Evolutionary conservation across 2,113 vertebrate species (phyloP), one percentile per base, ranked within the genome.

Genomic region (Embiotoca jacksoni): DNA sequence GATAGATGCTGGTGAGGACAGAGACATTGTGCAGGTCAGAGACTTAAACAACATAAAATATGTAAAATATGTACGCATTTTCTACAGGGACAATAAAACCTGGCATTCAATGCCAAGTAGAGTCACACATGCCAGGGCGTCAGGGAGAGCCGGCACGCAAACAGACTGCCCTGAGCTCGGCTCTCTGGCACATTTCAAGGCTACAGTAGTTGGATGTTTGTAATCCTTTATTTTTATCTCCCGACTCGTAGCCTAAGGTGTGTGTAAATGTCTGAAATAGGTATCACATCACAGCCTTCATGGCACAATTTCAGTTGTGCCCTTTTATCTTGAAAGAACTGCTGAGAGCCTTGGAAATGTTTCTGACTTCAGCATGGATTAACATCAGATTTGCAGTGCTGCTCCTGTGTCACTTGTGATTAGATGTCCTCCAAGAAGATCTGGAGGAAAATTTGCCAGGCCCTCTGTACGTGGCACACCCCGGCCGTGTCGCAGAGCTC

Each of bases 321-420:
- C 57, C 57, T 78, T 84, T 82, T 86, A 66, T 75, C 84, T 76
- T 44, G 83, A 53, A 66, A 81, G 81, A 87, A 83, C 2, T 5
- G 63, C 83, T 80, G 84, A 88, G 83, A 85, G 85, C 75, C 69
- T 86, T 59, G 46, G 77, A 93, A 93, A 92, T 91, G 90, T 81
- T 93, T 87, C 81, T 84, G 88, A 89, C 89, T 91, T 94, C 92
- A 91, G 39, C 16, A n/a, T 61, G 37, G 72, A 92, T 94, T 81
- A 94, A 32, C 54, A 55, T 93, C 92, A 94, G 82, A 82, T 81
- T 67, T 73, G 88, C 87, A 70, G 81, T 7, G 73, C 84, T 86
- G 91, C 74, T 80, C 75, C 78, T 4, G 72, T 90, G 92, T 93
- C 92, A 91, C 83, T 89, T 90, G 70, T 86, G 85, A 94, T 94